Evolutionary conservation across 2,888 invertebrate genomes (phyloP).

Genomic region (Luffia ferchaultella): DNA sequence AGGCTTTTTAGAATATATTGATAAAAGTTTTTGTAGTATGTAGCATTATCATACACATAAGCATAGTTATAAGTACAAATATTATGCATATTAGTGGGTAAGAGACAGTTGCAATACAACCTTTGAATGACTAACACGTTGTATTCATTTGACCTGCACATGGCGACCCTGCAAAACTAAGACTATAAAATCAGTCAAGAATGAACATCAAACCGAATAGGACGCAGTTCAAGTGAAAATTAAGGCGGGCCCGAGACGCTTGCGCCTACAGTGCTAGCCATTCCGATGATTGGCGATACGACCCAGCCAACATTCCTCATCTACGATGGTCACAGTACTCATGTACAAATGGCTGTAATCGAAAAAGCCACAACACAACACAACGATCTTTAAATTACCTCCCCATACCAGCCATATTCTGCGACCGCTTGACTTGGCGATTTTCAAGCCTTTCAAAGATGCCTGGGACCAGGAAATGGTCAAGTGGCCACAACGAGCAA

Average conservation of each 20-base stretch:
- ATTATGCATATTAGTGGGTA: too few species aligned
- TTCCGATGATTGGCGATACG: conserved; percentile 2
- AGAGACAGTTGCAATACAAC: too few species aligned
- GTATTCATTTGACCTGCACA: too few species aligned
- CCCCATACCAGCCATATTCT: conserved; percentile 1
- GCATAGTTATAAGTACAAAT: too few species aligned
- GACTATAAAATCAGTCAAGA: too few species aligned
- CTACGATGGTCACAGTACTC: conserved; percentile 19
- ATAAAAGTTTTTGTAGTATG: conserved; percentile 4
- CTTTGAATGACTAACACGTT: too few species aligned
- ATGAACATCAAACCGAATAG: too few species aligned
- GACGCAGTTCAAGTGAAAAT: too few species aligned
- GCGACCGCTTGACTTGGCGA: conserved; percentile 1
- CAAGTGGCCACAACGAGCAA: not conserved
- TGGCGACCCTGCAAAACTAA: too few species aligned
- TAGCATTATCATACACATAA: too few species aligned
- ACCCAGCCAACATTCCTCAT: conserved; percentile 15
- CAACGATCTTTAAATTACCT: conserved; percentile 1
- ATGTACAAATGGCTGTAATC: conserved; percentile 14
- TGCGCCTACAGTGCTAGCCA: too few species aligned
- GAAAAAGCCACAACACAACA: conserved; percentile 6
- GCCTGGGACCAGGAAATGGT: not conserved
- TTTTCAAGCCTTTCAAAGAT: conserved; percentile 2
- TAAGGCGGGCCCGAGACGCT: too few species aligned
- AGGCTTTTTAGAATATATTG: conserved; percentile 4